Percentiles rank a stretch among this genome's conserved stretches.
Evolutionary conservation across 37 sponge, comb jelly and placozoan species (phyloP).

Genomic region (Agelas oroides): DNA sequence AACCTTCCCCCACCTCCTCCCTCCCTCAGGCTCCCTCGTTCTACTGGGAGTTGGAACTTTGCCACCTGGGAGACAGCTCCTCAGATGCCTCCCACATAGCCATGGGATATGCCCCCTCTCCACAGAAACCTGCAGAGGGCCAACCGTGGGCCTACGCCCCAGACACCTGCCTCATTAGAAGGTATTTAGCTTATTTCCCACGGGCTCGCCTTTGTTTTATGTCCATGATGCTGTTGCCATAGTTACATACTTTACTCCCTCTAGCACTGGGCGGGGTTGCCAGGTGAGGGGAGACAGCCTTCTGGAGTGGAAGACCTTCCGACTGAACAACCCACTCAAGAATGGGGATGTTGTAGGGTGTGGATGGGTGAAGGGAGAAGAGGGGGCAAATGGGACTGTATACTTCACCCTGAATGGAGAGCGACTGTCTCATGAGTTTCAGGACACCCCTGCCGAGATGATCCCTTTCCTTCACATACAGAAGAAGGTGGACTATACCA

Average conservation of each 20-base stretch:
- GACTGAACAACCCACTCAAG: constrained; percentile 48
- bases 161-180: constrained; percentile 58
- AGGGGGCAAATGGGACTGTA: constrained; percentile 51
- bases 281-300: constrained; percentile 55
- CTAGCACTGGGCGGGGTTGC: constrained; percentile 75
- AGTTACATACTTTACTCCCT: background rate
- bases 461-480: constrained; percentile 88
- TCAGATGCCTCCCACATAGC: constrained; percentile 46
- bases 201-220: too few relatives aligned
- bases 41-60: constrained; percentile 95
- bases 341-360: constrained; percentile 83
- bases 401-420: constrained; percentile 94
- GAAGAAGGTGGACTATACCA: constrained; percentile 67
- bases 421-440: constrained; percentile 51
- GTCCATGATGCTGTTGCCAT: too few relatives aligned
- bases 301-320: constrained; percentile 70
- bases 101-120: constrained; percentile 77
- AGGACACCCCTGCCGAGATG: constrained; percentile 61
- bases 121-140: constrained; percentile 51
- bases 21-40: constrained; percentile 79
- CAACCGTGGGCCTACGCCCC: constrained; percentile 47
- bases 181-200: too few relatives aligned
- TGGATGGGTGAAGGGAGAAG: constrained; percentile 87
- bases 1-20: too few relatives aligned
- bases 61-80: constrained; percentile 63